Evolutionary conservation across 2,797 vertebrate species (phyloP).

Genomic region (Apodemus agrarius): DNA sequence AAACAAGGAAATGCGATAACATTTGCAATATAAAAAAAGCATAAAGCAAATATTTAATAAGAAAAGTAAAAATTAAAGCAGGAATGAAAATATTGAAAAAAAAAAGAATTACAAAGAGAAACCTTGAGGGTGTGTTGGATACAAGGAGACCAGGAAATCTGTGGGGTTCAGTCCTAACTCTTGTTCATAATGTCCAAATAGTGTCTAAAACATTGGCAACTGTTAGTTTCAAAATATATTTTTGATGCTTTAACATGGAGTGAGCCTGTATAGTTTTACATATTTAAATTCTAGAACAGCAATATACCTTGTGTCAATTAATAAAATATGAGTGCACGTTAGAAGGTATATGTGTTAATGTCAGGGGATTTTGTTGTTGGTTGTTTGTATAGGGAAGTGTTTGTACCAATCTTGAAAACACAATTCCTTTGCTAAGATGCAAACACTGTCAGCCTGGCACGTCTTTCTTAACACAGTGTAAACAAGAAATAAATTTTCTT

Average conservation of each 20-base stretch:
- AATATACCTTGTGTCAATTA: neutral
- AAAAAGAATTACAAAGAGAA: neutral
- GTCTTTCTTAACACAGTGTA: neutral
- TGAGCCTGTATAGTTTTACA: neutral
- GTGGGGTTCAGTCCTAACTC: neutral
- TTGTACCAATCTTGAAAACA: neutral
- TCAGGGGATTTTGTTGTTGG: neutral
- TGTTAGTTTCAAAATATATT: constrained; percentile 7
- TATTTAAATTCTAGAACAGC: neutral
- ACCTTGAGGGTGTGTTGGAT: neutral
- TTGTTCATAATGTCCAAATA: neutral
- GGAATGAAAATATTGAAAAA: too few species aligned
- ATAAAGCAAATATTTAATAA: too few species aligned
- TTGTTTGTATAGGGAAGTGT: neutral
- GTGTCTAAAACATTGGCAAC: neutral
- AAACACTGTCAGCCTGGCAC: neutral
- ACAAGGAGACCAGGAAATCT: neutral
- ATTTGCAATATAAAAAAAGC: too few species aligned
- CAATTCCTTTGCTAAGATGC: neutral
- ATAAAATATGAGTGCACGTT: neutral
- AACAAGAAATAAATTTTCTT: neutral
- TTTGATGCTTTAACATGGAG: neutral
- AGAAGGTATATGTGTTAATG: neutral
- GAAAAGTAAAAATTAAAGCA: too few species aligned
- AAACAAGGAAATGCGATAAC: too few species aligned